phyloP scores from a whole-genome alignment of 2,113 vertebrate species.

The Anthoscopus minutus region DNA sequence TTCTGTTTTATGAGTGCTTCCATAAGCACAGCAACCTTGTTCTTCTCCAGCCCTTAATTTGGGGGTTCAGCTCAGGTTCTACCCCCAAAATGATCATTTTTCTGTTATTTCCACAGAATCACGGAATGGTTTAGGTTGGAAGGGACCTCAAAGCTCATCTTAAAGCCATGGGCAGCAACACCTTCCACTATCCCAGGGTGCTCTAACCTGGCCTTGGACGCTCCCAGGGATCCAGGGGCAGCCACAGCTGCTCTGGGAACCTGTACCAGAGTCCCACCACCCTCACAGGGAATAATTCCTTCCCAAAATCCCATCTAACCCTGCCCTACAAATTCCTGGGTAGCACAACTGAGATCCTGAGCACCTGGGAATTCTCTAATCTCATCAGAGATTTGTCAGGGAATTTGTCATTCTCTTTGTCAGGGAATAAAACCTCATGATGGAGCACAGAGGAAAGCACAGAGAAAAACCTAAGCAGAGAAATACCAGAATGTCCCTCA shows the following conservation, averaged over 20 bases:
- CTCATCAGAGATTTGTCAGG: too few relatives aligned
- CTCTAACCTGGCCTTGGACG: not conserved
- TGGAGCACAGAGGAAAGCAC: not conserved
- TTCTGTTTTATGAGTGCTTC: not conserved
- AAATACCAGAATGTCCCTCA: not conserved
- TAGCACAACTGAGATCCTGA: not conserved
- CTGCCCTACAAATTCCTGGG: not conserved
- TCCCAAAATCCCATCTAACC: not conserved
- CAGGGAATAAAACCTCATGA: not conserved
- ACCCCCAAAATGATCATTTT: not conserved
- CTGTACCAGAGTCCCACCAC: not conserved
- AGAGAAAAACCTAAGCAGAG: not conserved
- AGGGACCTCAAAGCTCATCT: not conserved
- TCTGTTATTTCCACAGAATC: not conserved
- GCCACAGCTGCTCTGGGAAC: not conserved
- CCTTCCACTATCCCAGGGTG: not conserved
- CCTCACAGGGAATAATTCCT: not conserved
- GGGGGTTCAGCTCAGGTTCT: not conserved
- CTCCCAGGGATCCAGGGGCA: not conserved
- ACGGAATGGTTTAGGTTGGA: not conserved
- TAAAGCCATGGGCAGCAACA: not conserved
- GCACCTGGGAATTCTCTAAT: not conserved
- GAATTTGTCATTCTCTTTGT: too few relatives aligned
- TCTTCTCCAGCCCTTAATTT: not conserved
- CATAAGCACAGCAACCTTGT: not conserved